Percentiles rank a stretch among this genome's conserved stretches.
Conservation (phyloP, 2,113 vertebrate species). For the Perognathus longimembris region DNA sequence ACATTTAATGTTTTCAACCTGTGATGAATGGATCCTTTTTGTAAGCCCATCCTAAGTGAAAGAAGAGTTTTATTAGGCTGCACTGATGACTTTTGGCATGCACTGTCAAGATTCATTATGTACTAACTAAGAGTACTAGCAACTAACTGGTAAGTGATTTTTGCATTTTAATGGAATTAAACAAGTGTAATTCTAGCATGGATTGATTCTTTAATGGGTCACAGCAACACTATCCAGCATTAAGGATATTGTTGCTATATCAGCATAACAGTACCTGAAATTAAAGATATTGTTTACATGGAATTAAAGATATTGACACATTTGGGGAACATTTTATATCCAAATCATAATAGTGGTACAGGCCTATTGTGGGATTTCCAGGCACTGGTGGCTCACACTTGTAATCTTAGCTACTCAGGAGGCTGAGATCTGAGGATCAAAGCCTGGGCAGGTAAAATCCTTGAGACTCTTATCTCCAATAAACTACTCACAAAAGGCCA, state of each 20-base stretch:
- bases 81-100: not conserved
- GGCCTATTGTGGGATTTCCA: not conserved
- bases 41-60: not conserved
- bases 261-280: not conserved
- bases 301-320: not conserved
- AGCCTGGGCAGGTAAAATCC: too few species aligned
- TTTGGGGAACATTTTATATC: not conserved
- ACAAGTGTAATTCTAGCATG: slow-evolving; percentile 1
- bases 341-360: not conserved
- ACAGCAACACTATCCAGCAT: not conserved
- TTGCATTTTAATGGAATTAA: slow-evolving; percentile 33
- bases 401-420: too few species aligned
- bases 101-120: not conserved
- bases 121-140: not conserved
- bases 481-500: too few species aligned
- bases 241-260: not conserved
- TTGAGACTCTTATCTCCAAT: too few species aligned
- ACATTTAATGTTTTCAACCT: not conserved
- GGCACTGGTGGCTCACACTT: too few species aligned
- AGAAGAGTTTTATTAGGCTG: not conserved
- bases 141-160: not conserved
- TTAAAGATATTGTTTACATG: not conserved
- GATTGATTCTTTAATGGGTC: not conserved
- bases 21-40: not conserved
- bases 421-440: too few species aligned